Percentiles rank a stretch among this genome's conserved stretches.
Conservation (phyloP, 2,113 vertebrate species). For the Halcyon malimbica region DNA sequence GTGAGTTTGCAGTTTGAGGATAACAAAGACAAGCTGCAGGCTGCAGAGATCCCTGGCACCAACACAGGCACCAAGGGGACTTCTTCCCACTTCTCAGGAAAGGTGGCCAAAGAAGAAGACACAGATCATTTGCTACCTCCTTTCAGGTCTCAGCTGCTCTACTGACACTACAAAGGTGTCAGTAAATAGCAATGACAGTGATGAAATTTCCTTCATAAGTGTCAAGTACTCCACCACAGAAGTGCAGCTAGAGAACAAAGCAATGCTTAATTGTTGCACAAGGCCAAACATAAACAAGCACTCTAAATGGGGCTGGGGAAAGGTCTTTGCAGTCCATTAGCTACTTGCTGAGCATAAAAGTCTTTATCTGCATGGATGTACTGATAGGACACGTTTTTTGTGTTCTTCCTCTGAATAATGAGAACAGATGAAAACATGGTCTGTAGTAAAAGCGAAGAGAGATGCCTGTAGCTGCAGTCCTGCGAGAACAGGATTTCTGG, state of each 20-base stretch:
- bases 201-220: not conserved
- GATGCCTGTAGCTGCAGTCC: not conserved
- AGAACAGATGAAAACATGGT: not conserved
- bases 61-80: not conserved
- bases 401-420: not conserved
- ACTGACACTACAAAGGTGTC: not conserved
- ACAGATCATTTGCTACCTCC: not conserved
- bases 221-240: not conserved
- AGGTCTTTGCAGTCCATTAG: not conserved
- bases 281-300: not conserved
- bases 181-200: not conserved
- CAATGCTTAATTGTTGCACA: not conserved
- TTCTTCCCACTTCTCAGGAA: not conserved
- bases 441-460: not conserved
- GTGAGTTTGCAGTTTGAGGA: not conserved
- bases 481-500: not conserved
- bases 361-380: not conserved
- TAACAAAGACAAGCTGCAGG: not conserved
- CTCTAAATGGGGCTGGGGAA: not conserved
- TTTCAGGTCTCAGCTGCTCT: not conserved
- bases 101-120: not conserved
- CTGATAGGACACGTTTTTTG: not conserved
- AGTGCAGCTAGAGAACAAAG: not conserved
- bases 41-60: not conserved
- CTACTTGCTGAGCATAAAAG: not conserved